A percentile compares a stretch with the other conserved stretches of the same genome.
Conservation (phyloP, 2,888 invertebrate genomes). For the Cyrtodaria siliqua region DNA sequence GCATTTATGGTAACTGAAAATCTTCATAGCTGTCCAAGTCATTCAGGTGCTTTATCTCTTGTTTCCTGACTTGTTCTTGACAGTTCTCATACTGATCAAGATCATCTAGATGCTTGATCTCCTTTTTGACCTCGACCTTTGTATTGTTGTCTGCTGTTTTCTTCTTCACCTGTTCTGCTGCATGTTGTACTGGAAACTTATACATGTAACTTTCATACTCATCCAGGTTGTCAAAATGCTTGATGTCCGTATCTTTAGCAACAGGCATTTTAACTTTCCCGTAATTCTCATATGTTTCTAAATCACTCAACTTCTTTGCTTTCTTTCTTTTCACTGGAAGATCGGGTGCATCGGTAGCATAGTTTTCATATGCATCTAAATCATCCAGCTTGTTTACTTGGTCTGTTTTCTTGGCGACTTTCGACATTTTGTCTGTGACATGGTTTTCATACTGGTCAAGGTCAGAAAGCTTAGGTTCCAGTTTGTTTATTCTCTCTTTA, state of each 20-base stretch:
- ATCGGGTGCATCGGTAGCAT: too few relatives aligned
- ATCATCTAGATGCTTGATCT: slow-evolving; percentile 8
- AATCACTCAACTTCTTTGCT: slow-evolving; percentile 7
- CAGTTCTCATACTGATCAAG: slow-evolving; percentile 32
- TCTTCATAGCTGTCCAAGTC: slow-evolving; percentile 44
- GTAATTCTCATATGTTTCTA: not conserved
- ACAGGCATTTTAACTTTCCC: too few relatives aligned
- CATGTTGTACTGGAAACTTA: slow-evolving; percentile 11
- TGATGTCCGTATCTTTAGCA: too few relatives aligned
- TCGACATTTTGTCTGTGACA: too few relatives aligned
- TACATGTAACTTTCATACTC: slow-evolving; percentile 38
- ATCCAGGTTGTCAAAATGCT: slow-evolving; percentile 29
- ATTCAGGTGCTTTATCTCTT: slow-evolving; percentile 14
- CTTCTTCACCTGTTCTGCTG: not conserved
- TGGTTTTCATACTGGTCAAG: too few relatives aligned
- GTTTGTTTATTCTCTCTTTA: too few relatives aligned
- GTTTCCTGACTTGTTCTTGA: not conserved
- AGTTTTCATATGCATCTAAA: too few relatives aligned
- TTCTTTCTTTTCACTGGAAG: too few relatives aligned
- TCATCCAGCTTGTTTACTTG: too few relatives aligned
- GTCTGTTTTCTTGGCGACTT: too few relatives aligned
- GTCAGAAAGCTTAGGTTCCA: too few relatives aligned
- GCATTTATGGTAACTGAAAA: slow-evolving; percentile 2
- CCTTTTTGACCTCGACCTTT: not conserved
- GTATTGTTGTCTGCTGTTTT: not conserved